Evolutionary conservation across 1,140 invertebrate species (phyloP).

Genomic region (Vanessa tameamea): DNA sequence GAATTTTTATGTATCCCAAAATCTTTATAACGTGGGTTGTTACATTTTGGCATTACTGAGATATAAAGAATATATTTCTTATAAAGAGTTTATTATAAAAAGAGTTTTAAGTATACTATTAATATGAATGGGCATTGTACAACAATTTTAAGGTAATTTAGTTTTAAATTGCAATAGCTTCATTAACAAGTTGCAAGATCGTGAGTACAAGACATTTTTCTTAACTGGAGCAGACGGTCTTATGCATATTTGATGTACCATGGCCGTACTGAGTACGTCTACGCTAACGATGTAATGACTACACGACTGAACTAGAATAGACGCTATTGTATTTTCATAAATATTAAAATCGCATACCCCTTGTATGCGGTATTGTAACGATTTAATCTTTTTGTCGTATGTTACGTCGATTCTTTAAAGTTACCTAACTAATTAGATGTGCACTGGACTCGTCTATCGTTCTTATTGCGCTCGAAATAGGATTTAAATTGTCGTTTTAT

Average conservation of each 20-base stretch:
- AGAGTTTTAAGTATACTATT: background rate
- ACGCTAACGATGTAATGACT: slow-evolving; percentile 29
- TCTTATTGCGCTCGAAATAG: slow-evolving; percentile 42
- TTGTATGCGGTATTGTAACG: slow-evolving; percentile 31
- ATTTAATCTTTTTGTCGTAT: slow-evolving; percentile 35
- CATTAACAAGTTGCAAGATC: slow-evolving; percentile 52
- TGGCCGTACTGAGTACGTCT: slow-evolving; percentile 25
- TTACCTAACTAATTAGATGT: slow-evolving; percentile 47
- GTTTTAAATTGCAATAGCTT: slow-evolving; percentile 43
- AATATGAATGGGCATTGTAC: background rate
- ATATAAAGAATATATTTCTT: background rate
- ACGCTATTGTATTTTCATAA: slow-evolving; percentile 36
- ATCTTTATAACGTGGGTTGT: no score
- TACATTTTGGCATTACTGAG: background rate
- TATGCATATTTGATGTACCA: slow-evolving; percentile 64
- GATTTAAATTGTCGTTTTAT: slow-evolving; percentile 44
- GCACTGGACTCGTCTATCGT: slow-evolving; percentile 36
- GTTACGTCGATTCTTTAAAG: slow-evolving; percentile 37
- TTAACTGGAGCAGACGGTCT: slow-evolving; percentile 56
- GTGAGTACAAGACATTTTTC: slow-evolving; percentile 61
- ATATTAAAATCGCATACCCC: slow-evolving; percentile 38
- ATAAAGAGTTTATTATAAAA: background rate
- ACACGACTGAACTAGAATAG: slow-evolving; percentile 25
- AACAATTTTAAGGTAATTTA: background rate
- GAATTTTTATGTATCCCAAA: no score